Evolutionary conservation across 2,113 vertebrate species (phyloP), one percentile per base, ranked within the genome.

Genomic region (Scytalopus superciliaris): DNA sequence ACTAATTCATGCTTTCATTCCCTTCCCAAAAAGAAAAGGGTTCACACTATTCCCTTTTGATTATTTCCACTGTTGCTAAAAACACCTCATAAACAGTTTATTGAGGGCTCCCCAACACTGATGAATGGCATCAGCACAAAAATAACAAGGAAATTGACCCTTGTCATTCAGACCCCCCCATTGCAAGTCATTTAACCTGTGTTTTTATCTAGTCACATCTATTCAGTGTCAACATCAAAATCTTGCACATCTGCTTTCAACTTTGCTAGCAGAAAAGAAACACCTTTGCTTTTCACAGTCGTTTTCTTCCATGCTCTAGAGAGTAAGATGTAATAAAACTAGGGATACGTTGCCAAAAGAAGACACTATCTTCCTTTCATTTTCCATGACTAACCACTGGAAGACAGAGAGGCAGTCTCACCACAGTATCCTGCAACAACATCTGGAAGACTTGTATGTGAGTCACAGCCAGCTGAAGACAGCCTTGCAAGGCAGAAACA

Each of bases 1-100:
- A 85, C 23, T 33, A 68, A 57, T 25, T 53, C 57, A 84, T 33
- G 56, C 28, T 85, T 87, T 73, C 63, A 62, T 68, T 91, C 70
- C 9, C 33, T 89, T 89, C 64, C 37, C 57, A 68, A 93, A 73
- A 35, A 44, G 25, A 52, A 92, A 76, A 93, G 22, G 17, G 12
- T 49, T 81, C 14, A 14, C 37, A 52, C 50, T 52, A 70, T 28
- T 68, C 49, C 40, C 16, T 44, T 83, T 23, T 62, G 53, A 23
- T 67, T 89, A 79, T 62, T 91, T 95, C 44, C 50, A 87, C 45
- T 91, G 87, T 87, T 91, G 67, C 81, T 91, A 80, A 88, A 89
- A 95, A 79, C 63, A 91, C 12, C 73, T 73, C 47, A 57, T 91
- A 87, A 95, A 84, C 70, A 91, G 70, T 56, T 87, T 79, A 87